Conservation (phyloP, 2,888 invertebrate genomes). For the Adelphocoris suturalis region DNA sequence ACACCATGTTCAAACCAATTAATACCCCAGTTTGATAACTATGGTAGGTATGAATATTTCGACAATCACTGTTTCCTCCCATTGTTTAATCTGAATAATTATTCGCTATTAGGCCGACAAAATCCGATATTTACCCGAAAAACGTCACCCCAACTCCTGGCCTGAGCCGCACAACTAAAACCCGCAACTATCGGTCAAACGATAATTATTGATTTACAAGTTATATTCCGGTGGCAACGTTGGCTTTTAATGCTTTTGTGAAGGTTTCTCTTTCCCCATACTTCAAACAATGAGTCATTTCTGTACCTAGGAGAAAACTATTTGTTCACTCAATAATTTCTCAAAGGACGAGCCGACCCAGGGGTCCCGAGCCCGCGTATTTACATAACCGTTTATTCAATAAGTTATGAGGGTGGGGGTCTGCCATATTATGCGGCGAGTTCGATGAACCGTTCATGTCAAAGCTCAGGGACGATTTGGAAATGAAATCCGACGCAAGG, state of each 20-base stretch:
- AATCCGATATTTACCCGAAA: no score
- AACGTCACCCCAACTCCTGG: no score
- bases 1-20: no score
- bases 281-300: slow-evolving; percentile 19
- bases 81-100: no score
- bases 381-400: slow-evolving; percentile 40
- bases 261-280: slow-evolving; percentile 9
- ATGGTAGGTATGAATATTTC: no score
- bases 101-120: no score
- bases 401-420: slow-evolving; percentile 13
- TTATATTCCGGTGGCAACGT: neutral
- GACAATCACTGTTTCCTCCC: no score
- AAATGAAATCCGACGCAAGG: neutral
- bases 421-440: neutral
- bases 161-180: no score
- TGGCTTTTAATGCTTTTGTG: neutral
- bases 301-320: slow-evolving; percentile 19
- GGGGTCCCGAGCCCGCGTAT: neutral
- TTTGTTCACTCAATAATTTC: slow-evolving; percentile 25
- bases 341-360: slow-evolving; percentile 5
- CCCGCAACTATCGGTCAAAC: neutral
- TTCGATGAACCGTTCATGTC: neutral
- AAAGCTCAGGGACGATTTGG: neutral
- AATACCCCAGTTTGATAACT: no score
- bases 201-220: neutral